Conservation (phyloP, 2,888 invertebrate species). For the Diadromus collaris region DNA sequence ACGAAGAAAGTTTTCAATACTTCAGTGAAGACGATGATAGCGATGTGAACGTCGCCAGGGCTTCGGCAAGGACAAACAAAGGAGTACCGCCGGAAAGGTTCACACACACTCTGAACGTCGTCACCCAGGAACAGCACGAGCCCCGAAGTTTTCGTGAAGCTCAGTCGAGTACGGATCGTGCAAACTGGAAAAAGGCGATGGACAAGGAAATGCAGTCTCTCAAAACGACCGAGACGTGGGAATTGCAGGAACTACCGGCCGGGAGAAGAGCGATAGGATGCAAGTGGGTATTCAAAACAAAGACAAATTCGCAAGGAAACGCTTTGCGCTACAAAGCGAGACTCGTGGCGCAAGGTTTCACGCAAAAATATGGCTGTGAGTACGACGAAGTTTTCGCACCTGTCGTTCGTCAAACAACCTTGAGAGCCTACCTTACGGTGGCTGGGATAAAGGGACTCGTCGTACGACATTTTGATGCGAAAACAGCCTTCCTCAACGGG, state of each 20-base stretch:
- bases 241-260: conserved; percentile 54
- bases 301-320: conserved; percentile 54
- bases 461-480: conserved; percentile 63
- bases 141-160: conserved; percentile 37
- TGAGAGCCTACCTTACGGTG: conserved; percentile 64
- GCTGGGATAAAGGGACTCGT: conserved; percentile 49
- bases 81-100: conserved; percentile 27
- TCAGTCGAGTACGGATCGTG: conserved; percentile 49
- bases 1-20: not conserved
- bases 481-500: conserved; percentile 69
- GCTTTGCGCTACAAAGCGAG: conserved; percentile 64
- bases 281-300: conserved; percentile 67
- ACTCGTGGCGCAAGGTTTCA: conserved; percentile 66
- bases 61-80: conserved; percentile 23
- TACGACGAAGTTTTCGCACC: conserved; percentile 67
- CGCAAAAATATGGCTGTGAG: conserved; percentile 65
- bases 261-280: conserved; percentile 59
- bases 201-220: conserved; percentile 64
- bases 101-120: conserved; percentile 9
- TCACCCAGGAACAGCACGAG: conserved; percentile 16
- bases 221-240: conserved; percentile 64
- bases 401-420: conserved; percentile 65
- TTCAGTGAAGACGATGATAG: conserved; percentile 16
- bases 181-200: conserved; percentile 58
- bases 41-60: not conserved